A percentile compares a stretch with the other conserved stretches of the same genome.
Evolutionary conservation across 2,113 vertebrate species (phyloP).

Genomic region (Mus spicilegus): DNA sequence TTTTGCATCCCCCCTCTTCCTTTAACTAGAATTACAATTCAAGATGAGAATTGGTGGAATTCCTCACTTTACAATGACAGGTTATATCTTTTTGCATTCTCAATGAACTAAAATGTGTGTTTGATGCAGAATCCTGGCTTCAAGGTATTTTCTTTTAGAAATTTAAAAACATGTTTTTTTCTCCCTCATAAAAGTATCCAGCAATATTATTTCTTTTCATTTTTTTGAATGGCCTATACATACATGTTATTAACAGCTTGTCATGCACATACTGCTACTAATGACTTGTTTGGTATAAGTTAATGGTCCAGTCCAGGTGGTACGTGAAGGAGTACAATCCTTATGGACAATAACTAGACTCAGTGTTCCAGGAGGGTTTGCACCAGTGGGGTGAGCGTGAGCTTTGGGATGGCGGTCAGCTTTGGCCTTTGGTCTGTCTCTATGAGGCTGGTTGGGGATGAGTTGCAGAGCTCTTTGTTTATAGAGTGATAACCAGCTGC

Average conservation of each 20-base stretch:
- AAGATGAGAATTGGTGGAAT: background rate
- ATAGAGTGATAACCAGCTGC: background rate
- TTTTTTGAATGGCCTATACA: background rate
- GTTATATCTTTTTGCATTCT: background rate
- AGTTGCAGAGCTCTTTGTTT: background rate
- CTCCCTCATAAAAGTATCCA: background rate
- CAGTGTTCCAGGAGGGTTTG: background rate
- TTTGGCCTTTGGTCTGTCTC: background rate
- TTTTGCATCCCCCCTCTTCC: background rate
- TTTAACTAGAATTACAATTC: conserved; percentile 10
- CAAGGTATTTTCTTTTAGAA: background rate
- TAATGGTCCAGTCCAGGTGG: background rate
- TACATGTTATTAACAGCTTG: no score
- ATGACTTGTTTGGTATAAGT: background rate
- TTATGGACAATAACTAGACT: background rate
- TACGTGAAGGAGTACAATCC: no score
- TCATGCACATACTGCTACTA: background rate
- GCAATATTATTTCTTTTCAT: background rate
- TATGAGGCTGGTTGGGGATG: background rate
- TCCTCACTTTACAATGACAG: background rate
- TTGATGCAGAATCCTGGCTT: background rate
- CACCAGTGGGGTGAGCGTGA: no score
- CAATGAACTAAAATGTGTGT: background rate
- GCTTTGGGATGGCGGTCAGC: background rate
- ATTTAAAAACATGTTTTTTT: background rate